Conservation (phyloP, 1,140 invertebrate genomes). For the Cepaea nemoralis region DNA sequence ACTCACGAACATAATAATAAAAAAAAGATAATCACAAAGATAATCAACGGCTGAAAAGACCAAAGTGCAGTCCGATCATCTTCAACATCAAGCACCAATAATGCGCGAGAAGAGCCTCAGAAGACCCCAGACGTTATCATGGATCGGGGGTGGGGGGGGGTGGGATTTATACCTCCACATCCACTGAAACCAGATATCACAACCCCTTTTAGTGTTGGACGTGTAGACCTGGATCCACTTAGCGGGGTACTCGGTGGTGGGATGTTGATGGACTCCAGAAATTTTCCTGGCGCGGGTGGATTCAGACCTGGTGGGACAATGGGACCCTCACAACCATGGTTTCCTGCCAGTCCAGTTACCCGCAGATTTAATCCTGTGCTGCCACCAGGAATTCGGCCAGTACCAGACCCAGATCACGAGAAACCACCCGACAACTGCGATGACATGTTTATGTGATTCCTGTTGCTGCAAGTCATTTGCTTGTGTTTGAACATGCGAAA, state of each 20-base stretch:
- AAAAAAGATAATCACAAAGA: not conserved
- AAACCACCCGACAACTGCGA: conserved; percentile 36
- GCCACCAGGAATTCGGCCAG: conserved; percentile 31
- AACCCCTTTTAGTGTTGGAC: conserved; percentile 26
- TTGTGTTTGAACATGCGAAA: no score
- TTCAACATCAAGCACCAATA: not conserved
- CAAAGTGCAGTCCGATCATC: not conserved
- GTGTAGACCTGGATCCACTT: conserved; percentile 29
- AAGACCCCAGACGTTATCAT: conserved; percentile 24
- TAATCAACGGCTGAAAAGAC: not conserved
- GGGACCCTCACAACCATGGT: not conserved
- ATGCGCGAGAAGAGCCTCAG: not conserved
- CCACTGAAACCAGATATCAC: not conserved
- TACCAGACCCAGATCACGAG: conserved; percentile 38
- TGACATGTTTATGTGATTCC: conserved; percentile 40
- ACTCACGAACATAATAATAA: no score
- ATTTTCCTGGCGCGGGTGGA: conserved; percentile 20
- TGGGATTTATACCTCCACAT: conserved; percentile 28
- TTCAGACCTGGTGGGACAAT: conserved; percentile 25
- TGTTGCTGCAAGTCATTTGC: not conserved
- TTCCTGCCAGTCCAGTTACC: conserved; percentile 25
- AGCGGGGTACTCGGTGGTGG: conserved; percentile 13
- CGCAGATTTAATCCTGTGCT: conserved; percentile 36
- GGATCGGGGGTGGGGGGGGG: not conserved
- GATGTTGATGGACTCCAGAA: conserved; percentile 36